phyloP scores from a whole-genome alignment of 1,140 invertebrate species.

The Colletes latitarsis region DNA sequence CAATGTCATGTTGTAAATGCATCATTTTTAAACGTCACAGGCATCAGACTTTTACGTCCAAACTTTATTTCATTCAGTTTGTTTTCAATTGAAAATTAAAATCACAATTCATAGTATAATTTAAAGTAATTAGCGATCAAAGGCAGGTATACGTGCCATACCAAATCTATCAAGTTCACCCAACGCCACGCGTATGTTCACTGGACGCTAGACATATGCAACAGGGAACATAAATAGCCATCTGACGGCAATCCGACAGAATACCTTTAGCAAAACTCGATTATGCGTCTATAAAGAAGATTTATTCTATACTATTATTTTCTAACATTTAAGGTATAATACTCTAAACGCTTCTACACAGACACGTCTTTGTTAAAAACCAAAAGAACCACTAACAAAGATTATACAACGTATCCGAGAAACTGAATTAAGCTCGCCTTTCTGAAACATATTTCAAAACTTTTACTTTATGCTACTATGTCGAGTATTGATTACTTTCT shows the following conservation, averaged over 20 bases:
- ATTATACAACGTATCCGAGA: too few species aligned
- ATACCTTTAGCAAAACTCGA: not conserved
- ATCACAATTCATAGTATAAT: not conserved
- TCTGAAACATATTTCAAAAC: not conserved
- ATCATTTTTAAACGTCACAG: slow-evolving; percentile 49
- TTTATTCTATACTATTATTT: not conserved
- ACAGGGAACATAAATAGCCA: slow-evolving; percentile 24
- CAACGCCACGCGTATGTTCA: slow-evolving; percentile 20
- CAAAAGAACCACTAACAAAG: not conserved
- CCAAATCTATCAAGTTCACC: not conserved
- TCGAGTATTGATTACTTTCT: slow-evolving; percentile 14
- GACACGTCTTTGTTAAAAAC: too few species aligned
- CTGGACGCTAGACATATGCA: slow-evolving; percentile 6
- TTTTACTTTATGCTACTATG: not conserved
- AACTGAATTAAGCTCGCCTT: not conserved
- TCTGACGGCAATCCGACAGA: slow-evolving; percentile 2
- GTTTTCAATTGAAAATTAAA: not conserved
- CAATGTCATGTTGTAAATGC: slow-evolving; percentile 50
- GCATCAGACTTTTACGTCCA: slow-evolving; percentile 35
- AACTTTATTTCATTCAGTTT: slow-evolving; percentile 1
- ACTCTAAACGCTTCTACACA: not conserved
- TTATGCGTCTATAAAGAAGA: not conserved
- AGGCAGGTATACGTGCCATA: not conserved
- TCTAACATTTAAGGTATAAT: not conserved
- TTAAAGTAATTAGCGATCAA: not conserved